phyloP scores from a whole-genome alignment of 2,113 vertebrate species.

The Brachyhypopomus occidentalis region DNA sequence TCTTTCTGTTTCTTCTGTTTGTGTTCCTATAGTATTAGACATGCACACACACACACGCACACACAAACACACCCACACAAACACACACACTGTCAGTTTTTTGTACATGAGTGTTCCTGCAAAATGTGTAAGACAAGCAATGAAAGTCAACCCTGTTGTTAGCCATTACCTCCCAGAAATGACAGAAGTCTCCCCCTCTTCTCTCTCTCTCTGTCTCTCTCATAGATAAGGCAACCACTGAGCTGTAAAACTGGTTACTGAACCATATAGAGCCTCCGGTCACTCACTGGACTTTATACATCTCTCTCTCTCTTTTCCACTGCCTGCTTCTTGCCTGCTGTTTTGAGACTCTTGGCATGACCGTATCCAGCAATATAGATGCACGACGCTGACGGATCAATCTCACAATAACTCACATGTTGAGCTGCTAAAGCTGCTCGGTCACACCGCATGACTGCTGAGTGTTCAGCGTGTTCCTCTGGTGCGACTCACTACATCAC shows the following conservation, averaged over 20 bases:
- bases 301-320: conserved; percentile 5
- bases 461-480: not conserved
- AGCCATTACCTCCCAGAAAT: conserved; percentile 21
- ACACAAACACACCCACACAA: conserved; percentile 10
- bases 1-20: not conserved
- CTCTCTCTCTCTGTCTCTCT: not conserved
- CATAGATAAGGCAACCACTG: conserved; percentile 48
- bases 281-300: conserved; percentile 47
- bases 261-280: conserved; percentile 41
- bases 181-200: conserved; percentile 6
- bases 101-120: not conserved
- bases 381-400: not conserved
- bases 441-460: not conserved
- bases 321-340: conserved; percentile 6
- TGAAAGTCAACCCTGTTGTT: conserved; percentile 6
- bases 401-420: not conserved
- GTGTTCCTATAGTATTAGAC: not conserved
- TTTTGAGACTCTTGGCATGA: not conserved
- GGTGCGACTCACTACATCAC: not conserved
- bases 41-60: not conserved
- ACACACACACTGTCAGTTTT: conserved; percentile 6
- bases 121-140: not conserved
- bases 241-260: conserved; percentile 53
- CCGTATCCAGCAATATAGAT: not conserved
- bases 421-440: not conserved